Percentiles rank a stretch among this genome's conserved stretches.
phyloP scores from a whole-genome alignment of 2,113 vertebrate genomes.

The Myrmecophaga tridactyla region DNA sequence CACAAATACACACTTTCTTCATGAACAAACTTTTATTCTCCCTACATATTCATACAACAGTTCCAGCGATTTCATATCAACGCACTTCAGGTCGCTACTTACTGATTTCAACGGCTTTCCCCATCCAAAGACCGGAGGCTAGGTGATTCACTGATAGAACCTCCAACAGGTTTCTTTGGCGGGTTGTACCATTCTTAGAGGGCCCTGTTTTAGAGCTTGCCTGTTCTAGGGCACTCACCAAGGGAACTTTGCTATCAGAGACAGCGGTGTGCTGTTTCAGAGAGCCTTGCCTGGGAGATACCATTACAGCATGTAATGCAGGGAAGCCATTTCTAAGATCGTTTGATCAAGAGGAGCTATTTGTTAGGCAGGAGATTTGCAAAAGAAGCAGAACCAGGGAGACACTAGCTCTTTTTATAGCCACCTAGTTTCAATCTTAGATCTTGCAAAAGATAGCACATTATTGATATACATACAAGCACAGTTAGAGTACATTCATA shows the following conservation, averaged over 20 bases:
- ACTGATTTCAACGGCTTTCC: slow-evolving; percentile 74
- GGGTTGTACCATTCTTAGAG: slow-evolving; percentile 72
- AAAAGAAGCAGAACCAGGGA: slow-evolving; percentile 74
- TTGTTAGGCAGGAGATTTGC: slow-evolving; percentile 73
- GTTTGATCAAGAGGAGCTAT: slow-evolving; percentile 75
- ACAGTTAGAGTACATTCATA: slow-evolving; percentile 65
- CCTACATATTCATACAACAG: slow-evolving; percentile 17
- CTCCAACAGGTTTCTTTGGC: slow-evolving; percentile 60
- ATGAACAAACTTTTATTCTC: background rate
- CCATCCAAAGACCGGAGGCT: slow-evolving; percentile 63
- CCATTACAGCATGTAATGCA: slow-evolving; percentile 78
- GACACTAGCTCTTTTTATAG: slow-evolving; percentile 68
- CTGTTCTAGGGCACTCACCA: slow-evolving; percentile 81
- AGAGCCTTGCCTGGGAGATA: slow-evolving; percentile 78
- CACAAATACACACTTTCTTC: background rate
- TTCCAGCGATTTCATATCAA: slow-evolving; percentile 56
- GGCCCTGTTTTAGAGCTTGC: slow-evolving; percentile 70
- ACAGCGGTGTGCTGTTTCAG: slow-evolving; percentile 81
- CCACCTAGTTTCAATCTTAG: slow-evolving; percentile 75
- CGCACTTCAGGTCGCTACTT: slow-evolving; percentile 69
- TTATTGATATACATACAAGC: slow-evolving; percentile 58
- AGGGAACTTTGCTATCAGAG: slow-evolving; percentile 80
- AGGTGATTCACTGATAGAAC: slow-evolving; percentile 44
- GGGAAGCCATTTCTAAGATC: slow-evolving; percentile 76
- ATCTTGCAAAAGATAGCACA: slow-evolving; percentile 72